Percentiles rank a stretch among this genome's conserved stretches.
These are phyloP conservation scores for Potamilus streckersoni DNA, from an alignment of 1,140 invertebrate species.

Conservation along the genomic window DNA sequence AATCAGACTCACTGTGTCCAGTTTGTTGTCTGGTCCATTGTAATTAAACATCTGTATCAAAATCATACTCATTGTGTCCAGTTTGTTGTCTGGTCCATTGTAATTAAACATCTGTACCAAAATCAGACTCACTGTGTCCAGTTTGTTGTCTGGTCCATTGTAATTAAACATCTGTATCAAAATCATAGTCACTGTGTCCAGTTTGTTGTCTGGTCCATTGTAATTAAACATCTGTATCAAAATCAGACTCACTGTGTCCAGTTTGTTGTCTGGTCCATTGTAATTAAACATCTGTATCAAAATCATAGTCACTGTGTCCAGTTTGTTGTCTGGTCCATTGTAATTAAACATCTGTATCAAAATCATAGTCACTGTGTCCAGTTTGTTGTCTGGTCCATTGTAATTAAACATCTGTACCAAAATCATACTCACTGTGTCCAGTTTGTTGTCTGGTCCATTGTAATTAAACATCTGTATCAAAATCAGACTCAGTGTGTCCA, in stretches of 20 bases:
- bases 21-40: constrained; percentile 79
- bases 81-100: constrained; percentile 79
- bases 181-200: constrained; percentile 72
- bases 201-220: constrained; percentile 79
- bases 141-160: constrained; percentile 79
- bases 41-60: constrained; percentile 78
- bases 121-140: constrained; percentile 72
- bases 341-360: constrained; percentile 78
- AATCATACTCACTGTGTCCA: constrained; percentile 72
- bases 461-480: constrained; percentile 78
- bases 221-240: constrained; percentile 78
- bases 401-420: constrained; percentile 78
- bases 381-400: constrained; percentile 79
- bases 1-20: constrained; percentile 72
- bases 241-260: constrained; percentile 72
- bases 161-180: constrained; percentile 78
- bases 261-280: constrained; percentile 79
- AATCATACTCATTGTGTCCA: constrained; percentile 72
- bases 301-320: constrained; percentile 72
- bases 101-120: constrained; percentile 78
- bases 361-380: constrained; percentile 72
- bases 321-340: constrained; percentile 79
- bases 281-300: constrained; percentile 78
- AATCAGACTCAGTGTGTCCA: constrained; percentile 72
- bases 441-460: constrained; percentile 79